A percentile compares a stretch with the other conserved stretches of the same genome.
phyloP scores from a whole-genome alignment of 2,888 invertebrate species.

The Didymodactylos carnosus region DNA sequence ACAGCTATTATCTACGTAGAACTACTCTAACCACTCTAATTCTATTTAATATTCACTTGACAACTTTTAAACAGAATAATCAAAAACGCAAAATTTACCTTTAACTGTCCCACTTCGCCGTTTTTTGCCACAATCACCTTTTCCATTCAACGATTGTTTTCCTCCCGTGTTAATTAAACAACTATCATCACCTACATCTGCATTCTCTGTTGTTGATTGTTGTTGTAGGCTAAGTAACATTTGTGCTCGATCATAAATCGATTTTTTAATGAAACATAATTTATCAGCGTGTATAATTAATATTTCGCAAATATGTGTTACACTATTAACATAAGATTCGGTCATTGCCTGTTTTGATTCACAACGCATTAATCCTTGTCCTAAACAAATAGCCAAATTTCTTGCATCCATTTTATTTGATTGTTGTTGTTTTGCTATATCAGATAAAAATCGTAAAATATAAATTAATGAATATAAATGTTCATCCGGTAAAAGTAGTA shows the following conservation, averaged over 20 bases:
- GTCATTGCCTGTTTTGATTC: not conserved
- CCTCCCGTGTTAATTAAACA: not conserved
- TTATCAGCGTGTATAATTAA: not conserved
- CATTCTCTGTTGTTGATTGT: not conserved
- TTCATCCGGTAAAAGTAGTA: not conserved
- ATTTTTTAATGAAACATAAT: not conserved
- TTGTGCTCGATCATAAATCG: not conserved
- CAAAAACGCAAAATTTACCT: not conserved
- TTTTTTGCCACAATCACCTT: not conserved
- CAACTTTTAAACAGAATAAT: not conserved
- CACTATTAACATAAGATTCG: not conserved
- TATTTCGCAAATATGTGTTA: not conserved
- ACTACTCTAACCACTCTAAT: too few relatives aligned
- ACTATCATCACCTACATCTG: not conserved
- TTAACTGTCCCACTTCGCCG: not conserved
- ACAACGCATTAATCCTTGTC: not conserved
- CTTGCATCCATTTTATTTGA: not conserved
- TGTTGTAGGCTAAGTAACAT: not conserved
- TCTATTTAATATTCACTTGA: too few relatives aligned
- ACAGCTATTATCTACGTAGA: too few relatives aligned
- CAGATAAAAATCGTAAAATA: not conserved
- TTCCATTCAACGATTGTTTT: not conserved
- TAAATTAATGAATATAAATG: not conserved
- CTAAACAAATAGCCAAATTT: not conserved
- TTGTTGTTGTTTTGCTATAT: not conserved